Conservation (phyloP, 35 echinoderm and acorn worm species). For the Apostichopus japonicus region DNA sequence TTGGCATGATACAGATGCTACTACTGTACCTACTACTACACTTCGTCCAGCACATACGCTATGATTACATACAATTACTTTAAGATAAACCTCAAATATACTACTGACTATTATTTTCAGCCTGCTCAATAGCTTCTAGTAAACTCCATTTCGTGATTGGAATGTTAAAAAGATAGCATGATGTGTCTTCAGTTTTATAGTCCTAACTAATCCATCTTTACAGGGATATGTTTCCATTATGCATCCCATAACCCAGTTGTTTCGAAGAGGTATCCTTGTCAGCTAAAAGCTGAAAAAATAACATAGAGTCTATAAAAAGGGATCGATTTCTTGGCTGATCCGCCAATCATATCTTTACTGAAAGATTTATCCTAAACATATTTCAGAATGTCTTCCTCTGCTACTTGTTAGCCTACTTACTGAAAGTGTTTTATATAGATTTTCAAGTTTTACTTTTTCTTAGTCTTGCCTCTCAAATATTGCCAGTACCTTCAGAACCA, state of each 20-base stretch:
- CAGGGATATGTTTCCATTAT: neutral
- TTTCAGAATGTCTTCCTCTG: slow-evolving; percentile 48
- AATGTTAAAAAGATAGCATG: too few relatives aligned
- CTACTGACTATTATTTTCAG: too few relatives aligned
- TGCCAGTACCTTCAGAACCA: neutral
- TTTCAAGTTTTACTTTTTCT: too few relatives aligned
- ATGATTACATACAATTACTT: too few relatives aligned
- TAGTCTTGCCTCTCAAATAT: neutral
- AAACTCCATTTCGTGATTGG: too few relatives aligned
- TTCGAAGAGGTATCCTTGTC: slow-evolving; percentile 18
- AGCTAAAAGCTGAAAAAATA: neutral
- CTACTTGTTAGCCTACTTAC: neutral
- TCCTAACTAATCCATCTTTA: slow-evolving; percentile 44
- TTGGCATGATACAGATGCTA: slow-evolving; percentile 18
- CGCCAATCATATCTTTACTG: neutral
- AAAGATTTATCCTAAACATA: slow-evolving; percentile 18
- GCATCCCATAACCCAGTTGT: slow-evolving; percentile 5
- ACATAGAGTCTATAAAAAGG: neutral
- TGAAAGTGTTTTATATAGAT: neutral
- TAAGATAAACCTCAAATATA: too few relatives aligned
- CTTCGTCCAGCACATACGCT: too few relatives aligned
- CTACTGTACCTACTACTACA: neutral
- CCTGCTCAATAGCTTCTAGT: too few relatives aligned
- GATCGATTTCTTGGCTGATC: neutral
- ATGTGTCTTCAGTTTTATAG: neutral